Evolutionary conservation across 2,113 vertebrate genomes (phyloP), one percentile per base, ranked within the genome.

Genomic region (Seriola dumerili): DNA sequence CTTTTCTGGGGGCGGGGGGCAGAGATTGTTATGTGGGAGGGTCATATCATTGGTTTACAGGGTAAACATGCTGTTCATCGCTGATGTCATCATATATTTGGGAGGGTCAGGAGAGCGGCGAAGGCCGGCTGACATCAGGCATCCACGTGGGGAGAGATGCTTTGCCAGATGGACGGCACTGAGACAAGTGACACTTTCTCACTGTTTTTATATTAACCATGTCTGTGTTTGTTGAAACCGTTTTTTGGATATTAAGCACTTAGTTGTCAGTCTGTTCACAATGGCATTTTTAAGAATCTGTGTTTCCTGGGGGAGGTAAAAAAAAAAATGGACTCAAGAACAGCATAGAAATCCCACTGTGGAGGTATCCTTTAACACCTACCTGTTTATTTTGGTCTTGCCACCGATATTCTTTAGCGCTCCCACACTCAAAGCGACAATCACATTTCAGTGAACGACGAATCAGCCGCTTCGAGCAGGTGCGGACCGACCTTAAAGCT

Each of bases 31-130:
- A 69, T 88, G 78, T 10, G 76, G 67, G 79, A 58, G 87, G 89
- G 89, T 90, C 86, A 89, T 92, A 89, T 94, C 89, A 87, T 91
- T 94, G 94, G 94, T 95, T 95, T 94, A 95, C 95, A 95, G 94
- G 95, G 94, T 96, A 94, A 91, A 92, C 87, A 84, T 87, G 83
- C 84, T 84, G 85, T 94, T 89, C 54, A 66, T 89, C 87, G 80
- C 87, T 89, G 88, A 89, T 91, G 87, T 92, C 78, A 68, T 87
- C 86, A 86, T 81, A 85, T 88, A 54, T 91, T 81, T 2, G 23
- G 78, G 61, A 71, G 80, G 82, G 77, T 83, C 80, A 76, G 76
- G 85, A 82, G 72, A 84, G 65, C n/a, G 17, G 78, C 42, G 32
- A 76, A 70, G 81, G 72, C 84, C 72, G 68, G 80, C 81, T 85